phyloP scores from a whole-genome alignment of 2,797 vertebrate species.

The Crocodylus rhombifer region DNA sequence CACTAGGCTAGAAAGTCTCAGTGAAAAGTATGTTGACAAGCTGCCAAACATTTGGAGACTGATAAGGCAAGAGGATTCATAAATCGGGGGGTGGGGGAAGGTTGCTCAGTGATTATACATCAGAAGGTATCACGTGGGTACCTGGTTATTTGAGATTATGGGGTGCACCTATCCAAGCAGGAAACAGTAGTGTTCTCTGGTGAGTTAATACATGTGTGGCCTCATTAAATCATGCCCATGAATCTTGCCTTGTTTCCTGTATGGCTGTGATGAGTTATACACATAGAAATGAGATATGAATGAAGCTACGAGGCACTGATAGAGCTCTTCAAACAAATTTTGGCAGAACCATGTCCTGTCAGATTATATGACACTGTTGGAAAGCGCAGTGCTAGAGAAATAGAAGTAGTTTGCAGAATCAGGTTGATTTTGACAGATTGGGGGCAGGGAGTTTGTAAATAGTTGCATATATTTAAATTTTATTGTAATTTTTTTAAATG shows the following conservation, averaged over 20 bases:
- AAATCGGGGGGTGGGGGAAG: neutral
- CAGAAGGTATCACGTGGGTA: too few relatives aligned
- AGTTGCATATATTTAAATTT: neutral
- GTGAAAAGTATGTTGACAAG: neutral
- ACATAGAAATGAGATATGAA: neutral
- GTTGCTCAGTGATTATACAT: too few relatives aligned
- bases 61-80: neutral
- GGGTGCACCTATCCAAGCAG: neutral
- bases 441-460: too few relatives aligned
- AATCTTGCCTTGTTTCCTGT: neutral
- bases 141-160: neutral
- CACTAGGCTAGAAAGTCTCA: too few relatives aligned
- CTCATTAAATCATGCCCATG: neutral
- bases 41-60: neutral
- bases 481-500: neutral
- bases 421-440: neutral
- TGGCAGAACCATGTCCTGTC: neutral
- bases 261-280: neutral
- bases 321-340: neutral
- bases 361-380: neutral
- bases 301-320: neutral
- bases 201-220: neutral
- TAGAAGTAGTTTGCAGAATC: neutral
- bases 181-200: neutral
- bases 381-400: neutral